Percentiles rank a stretch among this genome's conserved stretches.
phyloP scores from a whole-genome alignment of 1,140 invertebrate genomes.

The Hermetia illucens region DNA sequence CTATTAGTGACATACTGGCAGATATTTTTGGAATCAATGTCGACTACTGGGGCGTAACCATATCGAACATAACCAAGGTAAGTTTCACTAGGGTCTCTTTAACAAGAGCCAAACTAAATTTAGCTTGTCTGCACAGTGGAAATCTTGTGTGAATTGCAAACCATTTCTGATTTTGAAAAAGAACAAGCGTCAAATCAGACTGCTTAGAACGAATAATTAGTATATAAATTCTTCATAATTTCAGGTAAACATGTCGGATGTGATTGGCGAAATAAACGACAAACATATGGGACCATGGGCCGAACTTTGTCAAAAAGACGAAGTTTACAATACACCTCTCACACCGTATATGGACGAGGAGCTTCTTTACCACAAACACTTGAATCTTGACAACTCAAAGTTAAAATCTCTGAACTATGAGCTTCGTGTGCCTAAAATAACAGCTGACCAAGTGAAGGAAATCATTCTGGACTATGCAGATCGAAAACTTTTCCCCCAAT shows the following conservation, averaged over 20 bases:
- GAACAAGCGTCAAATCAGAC: neutral
- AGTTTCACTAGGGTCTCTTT: conserved; percentile 10
- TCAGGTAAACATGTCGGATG: conserved; percentile 52
- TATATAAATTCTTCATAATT: conserved; percentile 9
- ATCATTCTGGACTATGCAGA: conserved; percentile 26
- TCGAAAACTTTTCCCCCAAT: conserved; percentile 25
- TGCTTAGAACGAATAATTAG: neutral
- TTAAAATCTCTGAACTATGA: conserved; percentile 42
- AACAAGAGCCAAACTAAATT: neutral
- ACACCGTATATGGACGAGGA: conserved; percentile 75
- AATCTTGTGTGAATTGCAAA: neutral
- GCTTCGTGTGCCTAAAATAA: conserved; percentile 42
- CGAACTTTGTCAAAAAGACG: conserved; percentile 58
- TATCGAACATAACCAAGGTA: conserved; percentile 68
- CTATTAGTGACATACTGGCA: conserved; percentile 58
- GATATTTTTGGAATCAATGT: conserved; percentile 77
- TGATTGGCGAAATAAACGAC: conserved; percentile 81
- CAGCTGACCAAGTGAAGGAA: conserved; percentile 43
- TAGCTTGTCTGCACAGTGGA: neutral
- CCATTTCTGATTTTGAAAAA: conserved; percentile 1
- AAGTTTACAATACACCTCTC: conserved; percentile 68
- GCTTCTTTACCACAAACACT: conserved; percentile 61
- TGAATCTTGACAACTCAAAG: conserved; percentile 58
- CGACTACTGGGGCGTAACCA: conserved; percentile 66
- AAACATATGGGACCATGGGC: conserved; percentile 86